Conservation (phyloP, 2,888 invertebrate species). For the Trachelus stipa region DNA sequence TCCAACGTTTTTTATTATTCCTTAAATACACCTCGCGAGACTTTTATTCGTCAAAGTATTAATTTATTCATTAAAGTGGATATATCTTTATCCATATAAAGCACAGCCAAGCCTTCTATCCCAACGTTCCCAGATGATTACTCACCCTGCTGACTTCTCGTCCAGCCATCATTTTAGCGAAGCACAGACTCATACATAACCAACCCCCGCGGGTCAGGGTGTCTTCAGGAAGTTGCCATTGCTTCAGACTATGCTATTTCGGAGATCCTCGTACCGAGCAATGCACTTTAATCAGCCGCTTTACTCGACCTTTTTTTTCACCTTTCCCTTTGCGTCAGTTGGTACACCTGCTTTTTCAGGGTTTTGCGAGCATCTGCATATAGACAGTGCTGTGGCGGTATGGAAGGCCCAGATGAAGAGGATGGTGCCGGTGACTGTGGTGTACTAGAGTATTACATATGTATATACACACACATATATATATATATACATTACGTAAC, state of each 20-base stretch:
- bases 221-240: neutral
- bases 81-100: neutral
- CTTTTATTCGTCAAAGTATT: neutral
- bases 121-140: neutral
- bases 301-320: neutral
- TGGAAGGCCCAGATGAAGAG: neutral
- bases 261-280: neutral
- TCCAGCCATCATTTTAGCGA: neutral
- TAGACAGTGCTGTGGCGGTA: too few species aligned
- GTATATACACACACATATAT: neutral
- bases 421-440: neutral
- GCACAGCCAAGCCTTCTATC: neutral
- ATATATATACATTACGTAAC: neutral
- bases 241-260: neutral
- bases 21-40: neutral
- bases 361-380: neutral
- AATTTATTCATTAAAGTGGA: neutral
- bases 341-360: neutral
- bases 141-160: neutral
- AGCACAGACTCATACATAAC: neutral
- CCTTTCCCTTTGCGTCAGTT: neutral
- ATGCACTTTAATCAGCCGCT: constrained; percentile 8
- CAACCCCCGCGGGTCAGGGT: neutral
- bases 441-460: neutral
- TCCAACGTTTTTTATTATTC: neutral